phyloP scores from a whole-genome alignment of 1,140 invertebrate genomes.

The Mactra quadrangularis region DNA sequence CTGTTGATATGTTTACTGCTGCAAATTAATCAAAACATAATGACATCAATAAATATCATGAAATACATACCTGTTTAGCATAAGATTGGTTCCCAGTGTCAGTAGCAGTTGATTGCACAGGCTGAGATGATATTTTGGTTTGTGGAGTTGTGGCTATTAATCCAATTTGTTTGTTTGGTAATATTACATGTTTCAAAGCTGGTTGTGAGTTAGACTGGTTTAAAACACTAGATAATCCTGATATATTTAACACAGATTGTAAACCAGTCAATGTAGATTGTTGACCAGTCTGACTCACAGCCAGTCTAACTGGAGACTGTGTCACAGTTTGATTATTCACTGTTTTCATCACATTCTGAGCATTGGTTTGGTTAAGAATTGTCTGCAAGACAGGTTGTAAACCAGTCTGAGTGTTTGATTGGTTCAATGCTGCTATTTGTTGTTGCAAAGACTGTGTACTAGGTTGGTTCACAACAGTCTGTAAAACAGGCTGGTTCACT shows the following conservation, averaged over 20 bases:
- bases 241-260: neutral
- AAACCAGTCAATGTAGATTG: neutral
- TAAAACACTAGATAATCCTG: neutral
- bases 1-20: no score
- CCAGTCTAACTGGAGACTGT: constrained; percentile 6
- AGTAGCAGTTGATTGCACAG: neutral
- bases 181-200: constrained; percentile 12
- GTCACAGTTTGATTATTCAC: neutral
- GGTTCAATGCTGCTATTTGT: constrained; percentile 1
- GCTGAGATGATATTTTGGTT: neutral
- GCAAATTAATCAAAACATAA: no score
- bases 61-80: constrained; percentile 50
- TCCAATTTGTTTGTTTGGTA: constrained; percentile 16
- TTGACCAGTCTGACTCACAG: neutral
- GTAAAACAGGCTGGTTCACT: no score
- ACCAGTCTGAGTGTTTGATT: neutral
- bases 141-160: neutral
- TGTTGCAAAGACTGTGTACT: constrained; percentile 18
- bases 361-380: neutral
- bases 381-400: constrained; percentile 2
- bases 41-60: no score
- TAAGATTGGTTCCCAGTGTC: constrained; percentile 42
- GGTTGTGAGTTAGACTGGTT: constrained; percentile 15
- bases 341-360: neutral
- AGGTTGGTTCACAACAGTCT: no score